These are phyloP conservation scores for Xiphophorus maculatus DNA, from an alignment of 2,113 vertebrate species.

Conservation along the genomic window DNA sequence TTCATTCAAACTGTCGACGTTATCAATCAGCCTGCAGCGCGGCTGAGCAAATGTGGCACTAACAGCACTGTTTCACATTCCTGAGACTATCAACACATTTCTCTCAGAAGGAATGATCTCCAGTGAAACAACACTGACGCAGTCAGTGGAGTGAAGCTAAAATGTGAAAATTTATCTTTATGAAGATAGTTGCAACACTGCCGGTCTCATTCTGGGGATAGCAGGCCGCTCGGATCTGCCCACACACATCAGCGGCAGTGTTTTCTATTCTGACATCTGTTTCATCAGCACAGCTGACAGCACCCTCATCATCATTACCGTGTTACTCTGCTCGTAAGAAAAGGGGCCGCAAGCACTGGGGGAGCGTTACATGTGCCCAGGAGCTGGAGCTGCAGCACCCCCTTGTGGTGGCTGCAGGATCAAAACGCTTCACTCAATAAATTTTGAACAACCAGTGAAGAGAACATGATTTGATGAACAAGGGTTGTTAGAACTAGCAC, in stretches of 20 bases:
- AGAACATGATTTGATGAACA: not conserved
- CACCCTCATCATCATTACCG: not conserved
- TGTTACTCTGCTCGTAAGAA: not conserved
- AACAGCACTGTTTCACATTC: constrained; percentile 36
- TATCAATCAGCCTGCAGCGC: constrained; percentile 44
- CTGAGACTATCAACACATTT: constrained; percentile 6
- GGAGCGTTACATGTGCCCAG: not conserved
- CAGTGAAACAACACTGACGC: not conserved
- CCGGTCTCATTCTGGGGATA: not conserved
- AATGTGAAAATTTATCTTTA: not conserved
- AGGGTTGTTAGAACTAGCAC: not conserved
- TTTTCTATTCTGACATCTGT: not conserved
- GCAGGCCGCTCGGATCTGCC: not conserved
- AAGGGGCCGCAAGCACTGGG: not conserved
- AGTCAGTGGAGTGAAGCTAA: not conserved
- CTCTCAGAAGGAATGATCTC: not conserved
- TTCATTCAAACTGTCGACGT: constrained; percentile 21
- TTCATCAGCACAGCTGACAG: not conserved
- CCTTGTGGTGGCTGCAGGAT: not conserved
- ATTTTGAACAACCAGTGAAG: not conserved
- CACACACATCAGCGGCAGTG: not conserved
- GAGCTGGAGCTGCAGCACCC: not conserved
- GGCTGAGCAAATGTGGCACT: constrained; percentile 48
- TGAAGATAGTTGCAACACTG: not conserved
- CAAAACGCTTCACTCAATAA: not conserved